Evolutionary conservation across 1,140 invertebrate genomes (phyloP).

Genomic region (Bombus sylvicola): DNA sequence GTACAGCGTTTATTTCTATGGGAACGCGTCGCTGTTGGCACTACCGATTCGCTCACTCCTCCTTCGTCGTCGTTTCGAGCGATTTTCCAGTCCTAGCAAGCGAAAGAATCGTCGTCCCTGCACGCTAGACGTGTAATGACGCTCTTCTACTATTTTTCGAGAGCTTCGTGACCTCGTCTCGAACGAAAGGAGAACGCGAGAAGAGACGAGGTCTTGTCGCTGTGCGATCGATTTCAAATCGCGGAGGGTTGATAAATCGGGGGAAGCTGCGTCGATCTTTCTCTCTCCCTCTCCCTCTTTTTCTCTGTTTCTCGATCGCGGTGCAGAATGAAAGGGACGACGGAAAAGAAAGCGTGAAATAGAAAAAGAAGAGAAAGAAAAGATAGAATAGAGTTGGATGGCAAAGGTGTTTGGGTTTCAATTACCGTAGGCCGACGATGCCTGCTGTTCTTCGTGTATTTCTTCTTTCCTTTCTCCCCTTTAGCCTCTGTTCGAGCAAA

Average conservation of each 20-base stretch:
- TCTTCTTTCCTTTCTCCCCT: not conserved
- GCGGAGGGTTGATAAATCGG: not conserved
- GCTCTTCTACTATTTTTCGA: not conserved
- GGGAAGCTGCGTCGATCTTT: not conserved
- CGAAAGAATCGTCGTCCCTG: not conserved
- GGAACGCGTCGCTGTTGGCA: slow-evolving; percentile 33
- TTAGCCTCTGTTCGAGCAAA: not conserved
- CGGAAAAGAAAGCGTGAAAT: too few species aligned
- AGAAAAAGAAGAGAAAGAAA: not conserved
- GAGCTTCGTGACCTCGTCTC: slow-evolving; percentile 25
- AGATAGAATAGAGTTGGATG: not conserved
- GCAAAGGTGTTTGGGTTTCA: slow-evolving; percentile 37
- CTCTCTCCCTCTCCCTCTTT: too few species aligned
- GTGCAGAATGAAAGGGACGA: not conserved
- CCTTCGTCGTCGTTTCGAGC: not conserved
- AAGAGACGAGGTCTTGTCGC: too few species aligned
- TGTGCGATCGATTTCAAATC: slow-evolving; percentile 4
- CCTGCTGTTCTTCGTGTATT: not conserved
- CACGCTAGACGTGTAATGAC: not conserved
- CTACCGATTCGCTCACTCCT: not conserved
- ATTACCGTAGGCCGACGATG: slow-evolving; percentile 33
- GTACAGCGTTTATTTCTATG: slow-evolving; percentile 77
- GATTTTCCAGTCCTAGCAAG: not conserved
- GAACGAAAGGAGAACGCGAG: not conserved
- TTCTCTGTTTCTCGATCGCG: too few species aligned